Base-by-base conservation (phyloP, 2,113 vertebrate genomes). In the Larimichthys polyactis region DNA sequence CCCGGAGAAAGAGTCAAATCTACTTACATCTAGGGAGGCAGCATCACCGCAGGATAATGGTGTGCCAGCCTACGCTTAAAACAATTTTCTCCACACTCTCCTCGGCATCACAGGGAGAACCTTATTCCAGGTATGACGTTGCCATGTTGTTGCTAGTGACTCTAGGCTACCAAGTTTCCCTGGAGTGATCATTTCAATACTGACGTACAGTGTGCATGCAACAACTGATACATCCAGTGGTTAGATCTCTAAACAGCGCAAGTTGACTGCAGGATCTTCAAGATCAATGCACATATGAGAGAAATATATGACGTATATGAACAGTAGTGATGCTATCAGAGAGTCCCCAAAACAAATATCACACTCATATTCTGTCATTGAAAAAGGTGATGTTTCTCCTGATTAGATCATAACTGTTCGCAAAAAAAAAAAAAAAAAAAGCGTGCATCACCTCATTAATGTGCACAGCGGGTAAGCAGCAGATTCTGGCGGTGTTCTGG, bases 141-240 rank as follows among this genome's bases (percentile, higher is more conserved):
- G 49, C 57, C 57, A 43, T 71, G 82, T 57, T 77, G 72, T 86
- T 85, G 78, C 78, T 80, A 27, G 7, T 55, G 75, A 71, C 82
- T 84, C 29, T 3, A 55, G 81, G 86, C 73, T 22, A 70, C 43
- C 1, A 7, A n/a, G 67, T 66, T 83, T 75, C 27, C 71, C 15
- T 57, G 24, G 40, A 24, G 73, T 55, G 64, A 75, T 19, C 29
- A n/a, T 58, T 72, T 64, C 43, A 8, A 15, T 43, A 7, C 17
- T 27, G 29, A 58, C 16, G 17, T 75, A 76, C 44, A 51, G 19
- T 5, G 44, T 22, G 43, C 4, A 12, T 10, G 24, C 43, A 75
- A 43, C 10, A 36, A 36, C 59, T 24, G 51, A 55, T 17, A 43
- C 9, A 54, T 67, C 11, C 27, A 19, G 22, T 3, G 17, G 57